These are phyloP conservation scores for Clavelina lepadiformis DNA, from an alignment of 23 tunicate genomes.

Conservation along the genomic window DNA sequence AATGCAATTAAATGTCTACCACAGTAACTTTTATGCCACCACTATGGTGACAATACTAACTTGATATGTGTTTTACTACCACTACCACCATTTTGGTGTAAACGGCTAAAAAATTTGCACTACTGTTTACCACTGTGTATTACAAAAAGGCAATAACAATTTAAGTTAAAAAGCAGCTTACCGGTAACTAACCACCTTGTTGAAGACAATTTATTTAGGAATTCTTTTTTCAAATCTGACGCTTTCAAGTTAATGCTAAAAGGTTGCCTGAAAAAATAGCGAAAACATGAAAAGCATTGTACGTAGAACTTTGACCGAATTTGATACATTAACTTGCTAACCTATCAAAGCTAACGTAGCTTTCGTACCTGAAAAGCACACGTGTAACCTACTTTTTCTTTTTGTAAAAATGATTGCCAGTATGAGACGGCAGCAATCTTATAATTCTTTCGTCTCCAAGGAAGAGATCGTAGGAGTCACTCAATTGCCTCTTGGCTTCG, in stretches of 20 bases:
- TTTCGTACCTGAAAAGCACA: too few species aligned
- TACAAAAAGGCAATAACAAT: too few species aligned
- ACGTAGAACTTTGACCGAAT: neutral
- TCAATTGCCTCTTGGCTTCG: constrained; percentile 9
- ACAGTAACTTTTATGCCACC: too few species aligned
- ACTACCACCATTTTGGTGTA: too few species aligned
- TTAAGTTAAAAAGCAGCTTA: too few species aligned
- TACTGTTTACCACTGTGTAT: too few species aligned
- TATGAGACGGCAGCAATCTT: constrained; percentile 3
- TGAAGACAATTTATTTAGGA: neutral
- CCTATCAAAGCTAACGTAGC: too few species aligned
- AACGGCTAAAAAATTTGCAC: too few species aligned
- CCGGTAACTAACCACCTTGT: constrained; percentile 30
- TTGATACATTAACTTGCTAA: too few species aligned
- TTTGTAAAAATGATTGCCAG: constrained; percentile 14
- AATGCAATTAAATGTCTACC: neutral
- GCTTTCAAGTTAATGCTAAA: neutral
- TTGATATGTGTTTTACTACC: too few species aligned
- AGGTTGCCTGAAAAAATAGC: constrained; percentile 23
- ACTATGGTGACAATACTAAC: too few species aligned
- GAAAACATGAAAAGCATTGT: neutral
- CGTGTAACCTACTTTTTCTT: constrained; percentile 21
- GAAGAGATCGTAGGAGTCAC: constrained; percentile 28
- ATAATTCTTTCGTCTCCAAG: constrained; percentile 18
- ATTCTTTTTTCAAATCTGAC: constrained; percentile 13